phyloP scores from a whole-genome alignment of 2,797 vertebrate species.

The Helarctos malayanus region DNA sequence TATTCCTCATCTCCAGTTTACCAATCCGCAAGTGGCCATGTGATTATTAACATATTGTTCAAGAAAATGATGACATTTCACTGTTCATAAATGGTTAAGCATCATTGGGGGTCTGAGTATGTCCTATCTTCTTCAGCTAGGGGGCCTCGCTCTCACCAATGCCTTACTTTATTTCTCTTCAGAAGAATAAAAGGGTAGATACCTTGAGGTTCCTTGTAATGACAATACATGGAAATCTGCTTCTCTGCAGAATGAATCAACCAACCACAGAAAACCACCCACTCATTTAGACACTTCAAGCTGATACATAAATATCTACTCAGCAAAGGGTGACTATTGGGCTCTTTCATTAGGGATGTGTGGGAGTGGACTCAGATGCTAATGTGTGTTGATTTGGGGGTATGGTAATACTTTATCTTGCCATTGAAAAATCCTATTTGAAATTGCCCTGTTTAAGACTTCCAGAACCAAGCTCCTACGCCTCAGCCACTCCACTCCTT shows the following conservation, averaged over 20 bases:
- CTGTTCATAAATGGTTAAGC: neutral
- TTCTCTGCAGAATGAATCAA: constrained; percentile 68
- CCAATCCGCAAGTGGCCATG: neutral
- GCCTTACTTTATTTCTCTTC: neutral
- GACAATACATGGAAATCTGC: neutral
- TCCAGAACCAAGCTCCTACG: neutral
- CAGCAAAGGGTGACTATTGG: constrained; percentile 61
- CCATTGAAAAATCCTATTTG: constrained; percentile 6
- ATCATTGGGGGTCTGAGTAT: neutral
- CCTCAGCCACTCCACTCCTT: accelerated
- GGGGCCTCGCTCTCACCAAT: neutral
- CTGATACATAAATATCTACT: constrained; percentile 59
- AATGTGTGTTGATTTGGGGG: constrained; percentile 43
- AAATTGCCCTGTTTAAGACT: constrained; percentile 49
- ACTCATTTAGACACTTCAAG: constrained; percentile 74
- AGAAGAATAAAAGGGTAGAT: neutral
- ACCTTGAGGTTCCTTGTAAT: neutral
- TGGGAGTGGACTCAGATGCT: constrained; percentile 58
- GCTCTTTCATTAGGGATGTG: constrained; percentile 5
- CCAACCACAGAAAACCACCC: constrained; percentile 66
- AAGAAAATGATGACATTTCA: constrained; percentile 35
- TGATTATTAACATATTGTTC: neutral
- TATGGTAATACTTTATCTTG: constrained; percentile 52
- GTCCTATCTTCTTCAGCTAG: neutral
- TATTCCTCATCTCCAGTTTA: constrained; percentile 3